These are phyloP conservation scores for Globia sparganii DNA, from an alignment of 2,888 invertebrate species.

Conservation along the genomic window DNA sequence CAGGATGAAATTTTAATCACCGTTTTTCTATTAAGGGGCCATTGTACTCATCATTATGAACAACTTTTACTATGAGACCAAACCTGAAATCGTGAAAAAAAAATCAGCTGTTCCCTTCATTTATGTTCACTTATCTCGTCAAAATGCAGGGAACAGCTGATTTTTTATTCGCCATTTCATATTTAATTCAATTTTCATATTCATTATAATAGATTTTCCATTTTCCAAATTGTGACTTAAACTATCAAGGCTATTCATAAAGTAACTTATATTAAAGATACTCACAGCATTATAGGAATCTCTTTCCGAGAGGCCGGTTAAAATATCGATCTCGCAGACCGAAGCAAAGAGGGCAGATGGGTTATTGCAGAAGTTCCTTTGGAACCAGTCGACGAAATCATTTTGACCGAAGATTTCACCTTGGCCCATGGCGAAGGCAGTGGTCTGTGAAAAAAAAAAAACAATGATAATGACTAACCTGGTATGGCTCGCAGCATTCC, in stretches of 20 bases:
- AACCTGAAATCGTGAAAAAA: too few species aligned
- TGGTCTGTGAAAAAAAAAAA: slow-evolving; percentile 62
- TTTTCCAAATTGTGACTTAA: neutral
- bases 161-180: too few species aligned
- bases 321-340: slow-evolving; percentile 54
- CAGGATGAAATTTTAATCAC: too few species aligned
- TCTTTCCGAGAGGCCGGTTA: slow-evolving; percentile 26
- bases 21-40: too few species aligned
- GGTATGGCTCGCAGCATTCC: neutral
- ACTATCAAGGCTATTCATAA: neutral
- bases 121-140: too few species aligned
- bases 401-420: slow-evolving; percentile 73
- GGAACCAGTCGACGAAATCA: slow-evolving; percentile 64
- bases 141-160: too few species aligned
- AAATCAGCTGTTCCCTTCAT: too few species aligned
- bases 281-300: slow-evolving; percentile 71
- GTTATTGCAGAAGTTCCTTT: slow-evolving; percentile 50
- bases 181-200: too few species aligned
- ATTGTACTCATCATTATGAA: too few species aligned
- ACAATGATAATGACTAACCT: neutral
- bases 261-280: slow-evolving; percentile 18
- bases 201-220: neutral
- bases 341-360: neutral
- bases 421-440: slow-evolving; percentile 68
- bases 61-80: too few species aligned